A percentile compares a stretch with the other conserved stretches of the same genome.
Conservation (phyloP, 1,140 invertebrate genomes). For the Lutraria rhynchaena region DNA sequence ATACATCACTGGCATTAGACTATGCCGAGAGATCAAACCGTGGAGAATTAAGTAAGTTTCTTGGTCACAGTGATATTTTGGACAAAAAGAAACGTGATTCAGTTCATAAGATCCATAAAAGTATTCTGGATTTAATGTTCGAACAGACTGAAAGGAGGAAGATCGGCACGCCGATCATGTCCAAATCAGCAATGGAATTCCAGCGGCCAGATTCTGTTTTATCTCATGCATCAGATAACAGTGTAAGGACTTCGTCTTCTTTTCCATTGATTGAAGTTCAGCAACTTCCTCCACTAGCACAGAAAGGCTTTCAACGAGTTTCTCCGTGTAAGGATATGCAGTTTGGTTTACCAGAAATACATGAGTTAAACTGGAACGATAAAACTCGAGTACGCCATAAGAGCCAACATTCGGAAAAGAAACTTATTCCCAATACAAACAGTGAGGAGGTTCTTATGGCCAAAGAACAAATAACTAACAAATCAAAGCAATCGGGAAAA, state of each 20-base stretch:
- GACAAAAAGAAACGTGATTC: conserved; percentile 28
- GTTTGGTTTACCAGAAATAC: conserved; percentile 23
- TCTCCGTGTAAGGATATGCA: not conserved
- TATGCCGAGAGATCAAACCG: conserved; percentile 44
- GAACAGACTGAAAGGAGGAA: conserved; percentile 46
- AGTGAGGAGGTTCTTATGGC: too few relatives aligned
- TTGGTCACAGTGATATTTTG: conserved; percentile 21
- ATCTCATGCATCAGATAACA: conserved; percentile 17
- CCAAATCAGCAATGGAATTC: conserved; percentile 14
- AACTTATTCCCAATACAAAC: too few relatives aligned
- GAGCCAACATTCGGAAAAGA: too few relatives aligned
- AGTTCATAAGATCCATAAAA: conserved; percentile 42
- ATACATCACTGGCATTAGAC: conserved; percentile 38
- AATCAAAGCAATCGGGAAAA: too few relatives aligned
- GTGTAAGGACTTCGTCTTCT: conserved; percentile 37
- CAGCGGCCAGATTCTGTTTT: conserved; percentile 4
- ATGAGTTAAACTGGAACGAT: too few relatives aligned
- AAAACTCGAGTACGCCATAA: too few relatives aligned
- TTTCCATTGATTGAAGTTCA: conserved; percentile 48
- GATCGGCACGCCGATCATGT: conserved; percentile 3
- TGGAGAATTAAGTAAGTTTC: conserved; percentile 19
- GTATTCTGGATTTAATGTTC: conserved; percentile 43
- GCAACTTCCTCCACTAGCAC: conserved; percentile 34
- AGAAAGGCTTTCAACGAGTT: not conserved
- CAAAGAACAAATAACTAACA: too few relatives aligned